Evolutionary conservation across 2,888 invertebrate genomes (phyloP), one percentile per base, ranked within the genome.

Genomic region (Erebia epiphron): DNA sequence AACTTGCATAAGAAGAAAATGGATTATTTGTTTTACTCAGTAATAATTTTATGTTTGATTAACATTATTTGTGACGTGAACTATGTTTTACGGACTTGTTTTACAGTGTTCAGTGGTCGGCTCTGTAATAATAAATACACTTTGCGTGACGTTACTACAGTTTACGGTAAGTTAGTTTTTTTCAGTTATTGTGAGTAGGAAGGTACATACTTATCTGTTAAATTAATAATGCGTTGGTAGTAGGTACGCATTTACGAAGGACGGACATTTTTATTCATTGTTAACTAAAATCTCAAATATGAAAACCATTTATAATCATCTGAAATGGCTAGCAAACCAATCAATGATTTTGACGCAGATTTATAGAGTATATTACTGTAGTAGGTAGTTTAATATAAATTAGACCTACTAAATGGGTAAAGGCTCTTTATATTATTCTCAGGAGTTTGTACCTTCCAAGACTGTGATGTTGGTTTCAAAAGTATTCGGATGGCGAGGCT

Each of bases 31-130:
- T 81, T 72, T 69, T 49, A 81, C 67, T 67, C 82, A 54, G 57
- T 77, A 57, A 21, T 80, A 70, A 79, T 89, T 75, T 0, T 60
- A 0, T 60, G 43, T 21, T 77, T 95, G 46, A 83, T 96, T 9
- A 95, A 96, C 81, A 88, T 94, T 65, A 83, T 95, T 69, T 93
- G 96, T 79, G 97, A 97, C 86, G 87, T 97, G 58, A 96, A 96
- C 85, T 97, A 97, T 85, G 95, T 97, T 82, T 83, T 96, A 75
- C 94, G 97, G 79, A 95, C 96, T 84, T 91, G 95, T 77, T 89
- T 96, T 77, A 95, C 95, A 76, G 95, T 96, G 62, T 78, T 96
- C 75, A 89, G 95, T 75, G 96, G 96, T 43, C 93, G 95, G 73
- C 93, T 95, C 73, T 95, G 95, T 82, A 95, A 96, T 87, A 94